Evolutionary conservation across 2,113 vertebrate genomes (phyloP), one percentile per base, ranked within the genome.

Genomic region (Verasper variegatus): DNA sequence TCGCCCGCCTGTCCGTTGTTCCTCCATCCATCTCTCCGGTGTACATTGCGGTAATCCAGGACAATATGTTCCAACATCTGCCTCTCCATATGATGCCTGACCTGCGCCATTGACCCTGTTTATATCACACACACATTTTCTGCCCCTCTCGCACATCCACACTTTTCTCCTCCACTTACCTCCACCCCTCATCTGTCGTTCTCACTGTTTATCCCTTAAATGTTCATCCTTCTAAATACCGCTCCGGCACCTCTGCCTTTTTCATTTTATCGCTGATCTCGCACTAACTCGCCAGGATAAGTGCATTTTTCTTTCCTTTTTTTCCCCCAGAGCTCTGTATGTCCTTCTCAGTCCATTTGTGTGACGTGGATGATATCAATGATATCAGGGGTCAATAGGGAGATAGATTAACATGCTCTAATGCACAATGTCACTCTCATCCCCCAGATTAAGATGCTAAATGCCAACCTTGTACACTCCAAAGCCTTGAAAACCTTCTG

Each of bases 51-150:
- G 89, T 94, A 95, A 95, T 95, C 96, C 91, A 83, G 93, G 91
- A 94, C 95, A 97, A 96, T 97, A 96, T 97, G 96, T 92, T 97
- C 91, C 83, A 96, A 96, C 96, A 97, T 97, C 96, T 97, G 97
- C 95, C 95, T 96, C 95, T 91, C 94, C 95, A 88, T 95, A 95
- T 96, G 96, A 98, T 94, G 95, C 90, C 94, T 77, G 87, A 95
- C 94, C 96, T 91, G 68, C 77, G 76, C 90, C 81, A 94, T 85
- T 95, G 95, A 96, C 96, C 96, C 96, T 96, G 95, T 96, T 95
- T 92, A 95, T 91, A 91, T 93, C 69, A 70, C 79, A 70, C 77
- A 18, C 42, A 47, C 42, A 18, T 57, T 47, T 72, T 60, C 61
- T 74, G 87, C 67, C 65, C 5, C 64, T 61, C 69, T 65, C 8